Evolutionary conservation across 1,140 invertebrate genomes (phyloP), one percentile per base, ranked within the genome.

Genomic region (Pantala flavescens): DNA sequence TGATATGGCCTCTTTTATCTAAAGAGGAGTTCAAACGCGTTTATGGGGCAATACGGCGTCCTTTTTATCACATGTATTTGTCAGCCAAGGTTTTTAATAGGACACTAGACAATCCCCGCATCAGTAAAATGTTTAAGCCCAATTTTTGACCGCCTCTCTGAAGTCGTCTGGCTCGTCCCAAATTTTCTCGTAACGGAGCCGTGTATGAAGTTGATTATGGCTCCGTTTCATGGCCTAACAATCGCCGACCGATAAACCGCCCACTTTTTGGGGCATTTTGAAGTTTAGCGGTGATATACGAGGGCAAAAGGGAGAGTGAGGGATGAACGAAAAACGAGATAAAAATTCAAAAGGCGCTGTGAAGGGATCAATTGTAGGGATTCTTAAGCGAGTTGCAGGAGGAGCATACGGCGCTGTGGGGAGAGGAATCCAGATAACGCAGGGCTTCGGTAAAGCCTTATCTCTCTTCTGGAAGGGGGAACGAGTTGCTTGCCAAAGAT

Each of bases 171-270:
- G 16, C 49, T 63, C 49, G n/a, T 63, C n/a, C 49, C 14, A 16
- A 63, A 21, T 63, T 63, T 63, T 19, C 3, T 63, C 49, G 49
- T 63, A 19, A 63, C 49, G 14, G 49, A 63, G 49, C n/a, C 49
- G n/a, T 63, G 49, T 21, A 63, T 63, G 49, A 63, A 63, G 49
- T 63, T 63, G 49, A 63, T 63, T 63, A 63, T 63, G 49, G 12
- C 49, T 12, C 49, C 28, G 28, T 63, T 63, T 63, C 49, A 21
- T 63, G 12, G n/a, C 49, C 49, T 16, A 3, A 14, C 14, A 63
- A 63, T 63, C 49, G 49, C 49, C 3, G 16, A 12, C 1, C 49
- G 49, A 63, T 63, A 63, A n/a, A 63, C 49, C 16, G 12, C 3
- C 49, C 3, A 63, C 3, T 63, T 63, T 36, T 63, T 63, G 49